A percentile compares a stretch with the other conserved stretches of the same genome.
Evolutionary conservation across 92 coral and sea anemone genomes (phyloP).

Genomic region (Scolanthus callimorphus): DNA sequence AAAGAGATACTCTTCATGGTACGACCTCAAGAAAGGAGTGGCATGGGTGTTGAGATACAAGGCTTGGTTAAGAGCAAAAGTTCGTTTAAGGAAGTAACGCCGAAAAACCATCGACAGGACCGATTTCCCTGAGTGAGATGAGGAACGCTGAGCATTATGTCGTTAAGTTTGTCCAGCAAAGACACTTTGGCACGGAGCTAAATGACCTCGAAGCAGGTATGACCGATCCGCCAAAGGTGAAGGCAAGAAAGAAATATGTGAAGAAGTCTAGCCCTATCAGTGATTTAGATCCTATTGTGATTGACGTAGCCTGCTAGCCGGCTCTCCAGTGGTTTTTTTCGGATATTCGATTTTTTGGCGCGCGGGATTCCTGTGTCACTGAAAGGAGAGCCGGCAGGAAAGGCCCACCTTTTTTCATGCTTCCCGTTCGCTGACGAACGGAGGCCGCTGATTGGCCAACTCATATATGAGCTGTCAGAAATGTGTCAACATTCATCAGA

Average conservation of each 20-base stretch:
- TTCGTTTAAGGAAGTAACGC: constrained; percentile 1
- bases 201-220: background rate
- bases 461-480: too few relatives aligned
- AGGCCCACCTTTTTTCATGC: too few relatives aligned
- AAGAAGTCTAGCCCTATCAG: constrained; percentile 35
- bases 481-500: too few relatives aligned
- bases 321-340: too few relatives aligned
- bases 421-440: too few relatives aligned
- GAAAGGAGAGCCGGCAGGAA: too few relatives aligned
- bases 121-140: constrained; percentile 20
- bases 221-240: background rate
- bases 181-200: constrained; percentile 17
- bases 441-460: too few relatives aligned
- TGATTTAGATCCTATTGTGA: constrained; percentile 13
- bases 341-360: too few relatives aligned
- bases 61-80: constrained; percentile 6
- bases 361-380: too few relatives aligned
- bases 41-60: constrained; percentile 39
- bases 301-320: too few relatives aligned
- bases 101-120: background rate
- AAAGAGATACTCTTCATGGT: constrained; percentile 21
- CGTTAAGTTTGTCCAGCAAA: constrained; percentile 16
- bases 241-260: constrained; percentile 2
- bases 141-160: constrained; percentile 12
- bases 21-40: constrained; percentile 12